Percentiles rank a stretch among this genome's conserved stretches.
Evolutionary conservation across 1,140 invertebrate species (phyloP).

Genomic region (Macrobrachium nipponense): DNA sequence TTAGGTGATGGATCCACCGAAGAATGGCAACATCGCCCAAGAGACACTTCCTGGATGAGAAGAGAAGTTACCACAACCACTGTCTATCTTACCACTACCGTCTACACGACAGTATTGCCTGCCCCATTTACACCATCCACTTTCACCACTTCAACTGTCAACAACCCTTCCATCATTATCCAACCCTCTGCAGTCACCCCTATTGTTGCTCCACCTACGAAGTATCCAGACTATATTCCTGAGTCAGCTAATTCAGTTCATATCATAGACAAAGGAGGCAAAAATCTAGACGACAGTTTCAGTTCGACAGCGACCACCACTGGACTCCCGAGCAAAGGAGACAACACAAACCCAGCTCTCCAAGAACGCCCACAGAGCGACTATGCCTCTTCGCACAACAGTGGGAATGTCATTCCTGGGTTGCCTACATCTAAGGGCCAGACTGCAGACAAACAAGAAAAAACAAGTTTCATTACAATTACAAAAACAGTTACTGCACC

Average conservation of each 20-base stretch:
- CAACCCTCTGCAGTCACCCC: not conserved
- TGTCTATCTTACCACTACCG: constrained; percentile 39
- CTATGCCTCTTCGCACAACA: not conserved
- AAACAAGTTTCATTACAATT: constrained; percentile 33
- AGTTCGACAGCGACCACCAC: not conserved
- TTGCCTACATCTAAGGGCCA: not conserved
- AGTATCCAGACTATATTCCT: no score
- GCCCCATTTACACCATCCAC: constrained; percentile 26
- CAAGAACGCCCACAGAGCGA: constrained; percentile 29
- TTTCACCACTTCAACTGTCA: constrained; percentile 1
- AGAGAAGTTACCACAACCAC: constrained; percentile 35
- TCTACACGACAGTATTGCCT: constrained; percentile 46
- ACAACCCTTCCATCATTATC: not conserved
- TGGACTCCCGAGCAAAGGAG: not conserved
- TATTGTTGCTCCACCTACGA: not conserved
- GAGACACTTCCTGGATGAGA: constrained; percentile 51
- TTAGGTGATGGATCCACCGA: constrained; percentile 48
- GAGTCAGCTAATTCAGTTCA: no score
- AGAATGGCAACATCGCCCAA: constrained; percentile 44
- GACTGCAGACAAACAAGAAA: not conserved
- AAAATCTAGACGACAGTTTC: constrained; percentile 3
- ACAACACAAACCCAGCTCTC: not conserved
- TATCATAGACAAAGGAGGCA: constrained; percentile 27
- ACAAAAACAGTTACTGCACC: constrained; percentile 36
- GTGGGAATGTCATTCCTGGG: not conserved